Percentiles rank a stretch among this genome's conserved stretches.
phyloP scores from a whole-genome alignment of 2,797 vertebrate genomes.

The Remorina albescens region DNA sequence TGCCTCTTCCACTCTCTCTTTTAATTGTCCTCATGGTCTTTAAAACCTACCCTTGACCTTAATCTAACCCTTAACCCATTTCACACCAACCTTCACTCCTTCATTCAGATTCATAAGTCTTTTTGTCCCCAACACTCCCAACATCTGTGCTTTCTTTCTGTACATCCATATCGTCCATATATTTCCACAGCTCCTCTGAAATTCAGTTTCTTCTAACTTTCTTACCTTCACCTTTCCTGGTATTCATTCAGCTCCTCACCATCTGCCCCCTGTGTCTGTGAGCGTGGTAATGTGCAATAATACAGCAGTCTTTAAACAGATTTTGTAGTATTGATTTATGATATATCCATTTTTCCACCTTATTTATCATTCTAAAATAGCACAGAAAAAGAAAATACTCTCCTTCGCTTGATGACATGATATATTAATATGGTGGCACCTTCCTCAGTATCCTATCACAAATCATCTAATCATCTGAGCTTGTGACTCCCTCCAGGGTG shows the following conservation, averaged over 20 bases:
- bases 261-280: not conserved
- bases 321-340: not conserved
- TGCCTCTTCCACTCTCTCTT: conserved; percentile 11
- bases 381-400: not conserved
- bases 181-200: not conserved
- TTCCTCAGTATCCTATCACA: conserved; percentile 37
- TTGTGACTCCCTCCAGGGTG: conserved; percentile 1
- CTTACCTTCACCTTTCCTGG: not conserved
- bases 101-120: not conserved
- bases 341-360: not conserved
- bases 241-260: not conserved
- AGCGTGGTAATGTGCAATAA: not conserved
- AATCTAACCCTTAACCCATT: conserved; percentile 5
- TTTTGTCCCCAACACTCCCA: not conserved
- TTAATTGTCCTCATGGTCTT: conserved; percentile 8
- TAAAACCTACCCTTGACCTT: conserved; percentile 13
- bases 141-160: rapidly evolving
- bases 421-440: not conserved
- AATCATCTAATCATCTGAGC: conserved; percentile 52
- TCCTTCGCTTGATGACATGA: not conserved
- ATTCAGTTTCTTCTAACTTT: not conserved
- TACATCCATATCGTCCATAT: not conserved
- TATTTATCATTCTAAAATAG: not conserved
- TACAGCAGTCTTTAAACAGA: not conserved
- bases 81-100: not conserved